These are phyloP conservation scores for Venustoraphidia nigricollis DNA, from an alignment of 2,888 invertebrate genomes.

Conservation along the genomic window DNA sequence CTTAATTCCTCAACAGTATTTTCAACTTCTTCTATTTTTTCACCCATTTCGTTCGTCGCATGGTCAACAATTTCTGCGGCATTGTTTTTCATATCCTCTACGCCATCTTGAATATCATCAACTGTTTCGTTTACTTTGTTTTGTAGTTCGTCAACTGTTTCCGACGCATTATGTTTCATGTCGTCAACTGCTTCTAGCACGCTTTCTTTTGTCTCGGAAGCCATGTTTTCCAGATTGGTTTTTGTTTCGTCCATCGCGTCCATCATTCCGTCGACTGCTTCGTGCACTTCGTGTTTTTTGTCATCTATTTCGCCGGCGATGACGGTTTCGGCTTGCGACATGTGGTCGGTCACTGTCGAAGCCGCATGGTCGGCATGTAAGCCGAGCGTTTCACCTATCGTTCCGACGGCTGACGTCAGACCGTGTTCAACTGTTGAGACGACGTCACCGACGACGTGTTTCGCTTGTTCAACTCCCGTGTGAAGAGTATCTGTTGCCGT, in stretches of 20 bases:
- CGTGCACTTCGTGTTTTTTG: background rate
- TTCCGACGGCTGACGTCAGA: constrained; percentile 20
- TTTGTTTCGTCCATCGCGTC: constrained; percentile 3
- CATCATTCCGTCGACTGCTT: background rate
- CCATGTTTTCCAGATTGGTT: background rate
- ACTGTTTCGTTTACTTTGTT: background rate
- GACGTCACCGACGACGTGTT: constrained; percentile 21
- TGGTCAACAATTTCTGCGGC: background rate
- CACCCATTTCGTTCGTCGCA: constrained; percentile 16
- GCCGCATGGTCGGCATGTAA: constrained; percentile 7
- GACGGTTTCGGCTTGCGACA: constrained; percentile 2
- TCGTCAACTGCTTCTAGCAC: constrained; percentile 14
- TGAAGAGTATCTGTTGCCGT: constrained; percentile 20
- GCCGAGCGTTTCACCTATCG: constrained; percentile 22
- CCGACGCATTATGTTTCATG: background rate
- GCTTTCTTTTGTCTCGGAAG: constrained; percentile 13
- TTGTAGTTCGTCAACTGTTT: background rate
- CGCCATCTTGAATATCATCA: background rate
- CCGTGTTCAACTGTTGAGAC: constrained; percentile 22
- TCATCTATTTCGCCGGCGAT: constrained; percentile 3
- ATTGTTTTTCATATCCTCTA: background rate
- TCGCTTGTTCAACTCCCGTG: constrained; percentile 22
- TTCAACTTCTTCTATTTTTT: constrained; percentile 9
- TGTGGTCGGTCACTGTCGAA: background rate
- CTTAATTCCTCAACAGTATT: background rate